Conservation (phyloP, 2,888 invertebrate genomes). For the Campaea margaritaria region DNA sequence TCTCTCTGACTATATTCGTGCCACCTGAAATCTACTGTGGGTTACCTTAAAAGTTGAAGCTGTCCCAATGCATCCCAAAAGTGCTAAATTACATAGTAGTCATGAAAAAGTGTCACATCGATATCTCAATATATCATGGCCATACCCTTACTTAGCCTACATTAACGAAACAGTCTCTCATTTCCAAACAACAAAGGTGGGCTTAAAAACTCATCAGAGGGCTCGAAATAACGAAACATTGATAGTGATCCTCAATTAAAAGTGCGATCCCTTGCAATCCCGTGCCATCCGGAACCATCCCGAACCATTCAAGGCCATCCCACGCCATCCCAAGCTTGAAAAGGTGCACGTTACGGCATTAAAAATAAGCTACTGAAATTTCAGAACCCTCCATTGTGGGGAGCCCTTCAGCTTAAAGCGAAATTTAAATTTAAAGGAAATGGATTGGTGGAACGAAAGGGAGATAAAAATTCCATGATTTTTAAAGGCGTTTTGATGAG, state of each 20-base stretch:
- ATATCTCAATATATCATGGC: too few relatives aligned
- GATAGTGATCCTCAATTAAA: conserved; percentile 61
- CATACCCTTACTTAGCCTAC: not conserved
- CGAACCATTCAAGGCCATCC: conserved; percentile 41
- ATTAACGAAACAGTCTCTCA: conserved; percentile 13
- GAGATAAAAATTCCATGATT: not conserved
- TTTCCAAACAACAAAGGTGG: conserved; percentile 39
- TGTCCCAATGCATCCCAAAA: too few relatives aligned
- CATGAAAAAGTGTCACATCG: too few relatives aligned
- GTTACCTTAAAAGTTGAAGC: too few relatives aligned
- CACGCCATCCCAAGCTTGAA: conserved; percentile 47
- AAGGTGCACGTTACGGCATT: conserved; percentile 47
- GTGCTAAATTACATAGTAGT: too few relatives aligned
- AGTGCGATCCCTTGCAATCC: conserved; percentile 52
- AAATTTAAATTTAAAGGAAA: conserved; percentile 29
- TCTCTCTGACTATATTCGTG: too few relatives aligned
- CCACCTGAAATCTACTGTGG: too few relatives aligned
- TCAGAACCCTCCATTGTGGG: conserved; percentile 26
- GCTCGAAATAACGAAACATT: conserved; percentile 48
- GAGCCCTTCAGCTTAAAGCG: conserved; percentile 23
- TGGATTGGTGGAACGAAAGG: conserved; percentile 6
- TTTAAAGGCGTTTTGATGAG: conserved; percentile 5
- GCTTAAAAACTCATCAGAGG: conserved; percentile 60
- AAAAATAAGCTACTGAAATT: conserved; percentile 48
- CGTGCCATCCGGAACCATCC: conserved; percentile 47